These are phyloP conservation scores for Nomada lathburiana DNA, from an alignment of 2,888 invertebrate genomes.

Conservation along the genomic window DNA sequence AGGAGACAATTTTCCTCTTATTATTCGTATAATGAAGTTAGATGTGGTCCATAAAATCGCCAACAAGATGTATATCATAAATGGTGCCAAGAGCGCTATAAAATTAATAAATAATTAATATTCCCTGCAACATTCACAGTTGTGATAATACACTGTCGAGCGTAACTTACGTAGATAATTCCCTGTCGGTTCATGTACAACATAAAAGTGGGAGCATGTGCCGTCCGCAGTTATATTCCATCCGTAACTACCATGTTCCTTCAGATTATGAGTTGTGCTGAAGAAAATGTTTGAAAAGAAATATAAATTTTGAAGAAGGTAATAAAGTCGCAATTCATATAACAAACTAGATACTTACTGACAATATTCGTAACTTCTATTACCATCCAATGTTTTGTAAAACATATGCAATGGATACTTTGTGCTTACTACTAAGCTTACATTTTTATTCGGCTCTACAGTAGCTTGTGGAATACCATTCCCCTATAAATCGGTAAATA, in stretches of 20 bases:
- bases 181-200: conserved; percentile 75
- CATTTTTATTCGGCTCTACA: conserved; percentile 72
- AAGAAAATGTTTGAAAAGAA: conserved; percentile 21
- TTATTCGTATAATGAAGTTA: conserved; percentile 63
- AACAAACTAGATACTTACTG: conserved; percentile 74
- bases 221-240: conserved; percentile 79
- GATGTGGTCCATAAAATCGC: conserved; percentile 62
- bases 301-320: neutral
- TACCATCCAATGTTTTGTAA: conserved; percentile 57
- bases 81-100: conserved; percentile 77
- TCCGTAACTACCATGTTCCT: conserved; percentile 82
- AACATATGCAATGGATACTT: conserved; percentile 78
- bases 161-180: conserved; percentile 81
- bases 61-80: conserved; percentile 69
- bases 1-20: conserved; percentile 55
- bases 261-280: conserved; percentile 77
- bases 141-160: neutral
- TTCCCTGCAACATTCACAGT: neutral
- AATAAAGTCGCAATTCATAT: neutral
- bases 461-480: conserved; percentile 68
- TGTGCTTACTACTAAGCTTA: conserved; percentile 76
- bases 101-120: conserved; percentile 46
- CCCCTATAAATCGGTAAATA: conserved; percentile 75
- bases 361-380: conserved; percentile 64
- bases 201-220: conserved; percentile 75